Conservation (phyloP, 2,888 invertebrate genomes). For the Chorisops tibialis region DNA sequence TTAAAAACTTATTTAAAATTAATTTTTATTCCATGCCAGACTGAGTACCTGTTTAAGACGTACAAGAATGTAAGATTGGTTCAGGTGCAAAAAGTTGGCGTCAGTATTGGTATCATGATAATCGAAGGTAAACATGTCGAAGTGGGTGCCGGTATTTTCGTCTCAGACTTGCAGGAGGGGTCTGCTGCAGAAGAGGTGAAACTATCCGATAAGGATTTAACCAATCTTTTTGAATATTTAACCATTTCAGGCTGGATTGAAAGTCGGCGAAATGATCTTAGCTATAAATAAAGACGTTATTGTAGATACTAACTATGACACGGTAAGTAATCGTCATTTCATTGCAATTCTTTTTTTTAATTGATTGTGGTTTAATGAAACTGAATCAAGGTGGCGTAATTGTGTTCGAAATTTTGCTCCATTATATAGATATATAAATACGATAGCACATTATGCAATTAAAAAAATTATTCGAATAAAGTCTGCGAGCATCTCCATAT, state of each 20-base stretch:
- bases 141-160: conserved; percentile 88
- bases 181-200: conserved; percentile 80
- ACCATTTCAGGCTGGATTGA: conserved; percentile 75
- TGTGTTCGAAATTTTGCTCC: too few relatives aligned
- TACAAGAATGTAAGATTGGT: conserved; percentile 78
- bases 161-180: conserved; percentile 88
- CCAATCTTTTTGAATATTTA: neutral
- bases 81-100: conserved; percentile 76
- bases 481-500: too few relatives aligned
- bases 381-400: too few relatives aligned
- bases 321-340: too few relatives aligned
- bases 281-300: conserved; percentile 92
- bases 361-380: too few relatives aligned
- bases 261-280: conserved; percentile 96
- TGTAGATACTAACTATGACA: conserved; percentile 81
- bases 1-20: neutral
- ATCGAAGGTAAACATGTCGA: conserved; percentile 91
- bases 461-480: too few relatives aligned
- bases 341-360: too few relatives aligned
- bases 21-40: conserved; percentile 8
- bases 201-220: neutral
- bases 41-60: conserved; percentile 43
- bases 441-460: too few relatives aligned
- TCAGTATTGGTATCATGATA: conserved; percentile 88
- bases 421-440: too few relatives aligned